Base-by-base conservation (phyloP, 2,113 vertebrate species). In the Pangasianodon hypophthalmus region DNA sequence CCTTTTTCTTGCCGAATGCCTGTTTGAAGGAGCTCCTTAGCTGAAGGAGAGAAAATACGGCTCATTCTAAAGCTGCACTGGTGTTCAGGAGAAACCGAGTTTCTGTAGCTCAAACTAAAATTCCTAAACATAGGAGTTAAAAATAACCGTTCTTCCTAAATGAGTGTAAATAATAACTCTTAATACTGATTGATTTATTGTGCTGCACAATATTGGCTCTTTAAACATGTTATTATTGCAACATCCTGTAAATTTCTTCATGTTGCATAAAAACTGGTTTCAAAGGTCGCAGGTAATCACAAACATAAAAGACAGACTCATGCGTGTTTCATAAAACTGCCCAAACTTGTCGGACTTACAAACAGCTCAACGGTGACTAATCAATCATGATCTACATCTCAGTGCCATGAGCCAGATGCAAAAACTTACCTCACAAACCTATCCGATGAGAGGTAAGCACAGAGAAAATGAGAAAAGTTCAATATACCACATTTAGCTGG, bases 1-100 rank as follows among this genome's bases (percentile, higher is more conserved):
- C 95, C 89, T 97, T 97, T 93, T 97, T 98, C 95, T 98, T 98
- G 69, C 97, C 96, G 92, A 98, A 98, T 64, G 97, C 97, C 95
- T 98, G 97, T 93, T 98, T 98, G 95, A 98, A 97, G 87, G 97
- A 98, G 92, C 97, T 98, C 93, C 97, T 96, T 90, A 98, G 94
- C 97, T 98, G 94, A 95, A 92, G 41, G 95, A 19, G 52, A 64
- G 71, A 73, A 88, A 75, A 48, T 0, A 44, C 9, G 0, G 5
- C 6, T 4, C 4, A 16, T 48, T 24, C 54, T 88, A 24, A 44
- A 32, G n/a, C 46, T 54, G 67, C 26, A 48, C 13, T 60, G 75
- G 24, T 29, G 41, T 46, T 75, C 71, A 75, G 41, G 71, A 75
- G 29, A 52, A 58, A 62, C 13, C 13, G 8, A n/a, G 10, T n/a